Evolutionary conservation across 2,797 vertebrate species (phyloP).

Genomic region (Muscicapa comitata): DNA sequence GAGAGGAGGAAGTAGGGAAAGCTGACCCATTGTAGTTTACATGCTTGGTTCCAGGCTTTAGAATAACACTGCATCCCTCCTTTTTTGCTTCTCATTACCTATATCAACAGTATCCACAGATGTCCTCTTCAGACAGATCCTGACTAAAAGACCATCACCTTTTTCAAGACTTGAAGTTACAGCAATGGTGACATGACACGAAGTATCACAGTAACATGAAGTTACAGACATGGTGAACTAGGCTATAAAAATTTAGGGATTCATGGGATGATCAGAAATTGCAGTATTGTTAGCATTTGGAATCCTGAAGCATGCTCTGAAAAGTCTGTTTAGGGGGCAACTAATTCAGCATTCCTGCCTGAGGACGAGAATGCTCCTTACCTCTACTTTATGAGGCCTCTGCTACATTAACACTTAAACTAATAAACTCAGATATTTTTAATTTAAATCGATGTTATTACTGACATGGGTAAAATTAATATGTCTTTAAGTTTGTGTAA

Average conservation of each 20-base stretch:
- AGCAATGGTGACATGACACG: neutral
- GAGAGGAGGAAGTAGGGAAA: neutral
- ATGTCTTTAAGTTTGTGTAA: neutral
- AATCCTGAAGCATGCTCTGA: neutral
- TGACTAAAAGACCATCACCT: neutral
- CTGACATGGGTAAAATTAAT: neutral
- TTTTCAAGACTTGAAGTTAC: neutral
- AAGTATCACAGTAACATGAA: too few species aligned
- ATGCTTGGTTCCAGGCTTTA: neutral
- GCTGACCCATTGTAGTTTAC: neutral
- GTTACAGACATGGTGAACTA: neutral
- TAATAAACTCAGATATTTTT: neutral
- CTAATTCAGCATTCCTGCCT: neutral
- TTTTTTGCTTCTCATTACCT: neutral
- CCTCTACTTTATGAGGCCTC: neutral
- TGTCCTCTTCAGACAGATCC: neutral
- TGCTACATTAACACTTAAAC: neutral
- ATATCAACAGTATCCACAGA: neutral
- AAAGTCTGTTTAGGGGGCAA: neutral
- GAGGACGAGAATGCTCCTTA: neutral
- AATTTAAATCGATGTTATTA: neutral
- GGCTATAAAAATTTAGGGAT: neutral
- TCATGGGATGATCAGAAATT: neutral
- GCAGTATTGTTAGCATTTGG: neutral
- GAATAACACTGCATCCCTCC: neutral